Conservation (phyloP, 2,113 vertebrate species). For the Cettia cetti region DNA sequence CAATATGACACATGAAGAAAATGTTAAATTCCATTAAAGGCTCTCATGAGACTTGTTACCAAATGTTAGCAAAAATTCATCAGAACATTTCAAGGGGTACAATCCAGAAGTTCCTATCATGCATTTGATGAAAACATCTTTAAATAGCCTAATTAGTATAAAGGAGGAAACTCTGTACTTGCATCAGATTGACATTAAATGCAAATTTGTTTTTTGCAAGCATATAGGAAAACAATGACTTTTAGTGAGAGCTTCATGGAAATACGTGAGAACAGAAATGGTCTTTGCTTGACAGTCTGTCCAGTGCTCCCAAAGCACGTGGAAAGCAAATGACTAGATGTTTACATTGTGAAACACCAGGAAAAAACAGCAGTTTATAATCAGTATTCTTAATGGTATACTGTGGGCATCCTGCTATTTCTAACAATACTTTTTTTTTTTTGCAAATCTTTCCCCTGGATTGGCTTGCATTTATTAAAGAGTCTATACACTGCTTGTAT, state of each 20-base stretch:
- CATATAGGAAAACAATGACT: not conserved
- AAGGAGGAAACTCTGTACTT: not conserved
- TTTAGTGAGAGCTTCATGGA: not conserved
- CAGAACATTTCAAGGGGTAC: not conserved
- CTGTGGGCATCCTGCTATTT: not conserved
- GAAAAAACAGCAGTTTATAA: not conserved
- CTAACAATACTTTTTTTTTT: not conserved
- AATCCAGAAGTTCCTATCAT: not conserved
- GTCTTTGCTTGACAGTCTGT: not conserved
- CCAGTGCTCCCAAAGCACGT: not conserved
- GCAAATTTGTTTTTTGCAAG: not conserved
- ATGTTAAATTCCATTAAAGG: not conserved
- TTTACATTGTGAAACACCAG: not conserved
- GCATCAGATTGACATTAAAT: not conserved
- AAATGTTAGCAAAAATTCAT: slow-evolving; percentile 9
- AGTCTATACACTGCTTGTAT: not conserved
- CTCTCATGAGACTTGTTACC: slow-evolving; percentile 5
- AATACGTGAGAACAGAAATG: not conserved
- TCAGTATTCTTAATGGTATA: not conserved
- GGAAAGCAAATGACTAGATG: not conserved
- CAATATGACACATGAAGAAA: slow-evolving; percentile 34
- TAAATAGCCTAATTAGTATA: not conserved
- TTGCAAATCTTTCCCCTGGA: not conserved
- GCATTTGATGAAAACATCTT: not conserved
- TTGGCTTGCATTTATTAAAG: not conserved